Conservation (phyloP, 53 echinoderm and acorn worm genomes). For the Temnopleurus reevesii region DNA sequence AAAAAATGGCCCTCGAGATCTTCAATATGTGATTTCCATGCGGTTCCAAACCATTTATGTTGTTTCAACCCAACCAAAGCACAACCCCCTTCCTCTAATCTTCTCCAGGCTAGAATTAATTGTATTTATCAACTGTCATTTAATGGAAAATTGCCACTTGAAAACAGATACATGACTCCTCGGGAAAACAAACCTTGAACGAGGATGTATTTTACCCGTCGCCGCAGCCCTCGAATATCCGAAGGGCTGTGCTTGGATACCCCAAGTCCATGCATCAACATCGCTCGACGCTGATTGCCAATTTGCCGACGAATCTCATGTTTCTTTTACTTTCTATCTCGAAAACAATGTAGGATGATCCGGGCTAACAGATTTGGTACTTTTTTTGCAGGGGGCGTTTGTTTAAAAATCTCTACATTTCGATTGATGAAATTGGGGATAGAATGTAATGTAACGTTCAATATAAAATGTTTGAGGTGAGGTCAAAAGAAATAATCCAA, state of each 20-base stretch:
- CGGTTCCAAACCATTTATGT: neutral
- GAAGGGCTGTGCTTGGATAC: constrained; percentile 37
- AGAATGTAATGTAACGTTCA: neutral
- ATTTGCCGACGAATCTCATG: constrained; percentile 50
- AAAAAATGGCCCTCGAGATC: neutral
- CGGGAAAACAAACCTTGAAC: constrained; percentile 37
- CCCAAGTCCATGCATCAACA: constrained; percentile 33
- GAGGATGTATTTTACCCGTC: constrained; percentile 43
- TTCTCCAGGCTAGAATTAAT: constrained; percentile 38
- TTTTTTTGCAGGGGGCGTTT: neutral
- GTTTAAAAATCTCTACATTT: neutral
- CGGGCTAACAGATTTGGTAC: neutral
- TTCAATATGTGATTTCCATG: constrained; percentile 5
- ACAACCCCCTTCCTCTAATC: constrained; percentile 1
- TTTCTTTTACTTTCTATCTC: constrained; percentile 26
- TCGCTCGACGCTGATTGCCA: constrained; percentile 44
- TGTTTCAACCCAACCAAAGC: neutral
- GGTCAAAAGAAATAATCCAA: neutral
- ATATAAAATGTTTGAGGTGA: too few relatives aligned
- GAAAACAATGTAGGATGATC: constrained; percentile 1
- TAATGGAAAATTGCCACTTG: constrained; percentile 52
- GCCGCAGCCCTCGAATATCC: constrained; percentile 38
- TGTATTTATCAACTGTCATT: constrained; percentile 54
- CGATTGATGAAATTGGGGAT: neutral
- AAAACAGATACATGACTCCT: constrained; percentile 41